phyloP scores from a whole-genome alignment of 2,113 vertebrate species.

The Psophia crepitans region DNA sequence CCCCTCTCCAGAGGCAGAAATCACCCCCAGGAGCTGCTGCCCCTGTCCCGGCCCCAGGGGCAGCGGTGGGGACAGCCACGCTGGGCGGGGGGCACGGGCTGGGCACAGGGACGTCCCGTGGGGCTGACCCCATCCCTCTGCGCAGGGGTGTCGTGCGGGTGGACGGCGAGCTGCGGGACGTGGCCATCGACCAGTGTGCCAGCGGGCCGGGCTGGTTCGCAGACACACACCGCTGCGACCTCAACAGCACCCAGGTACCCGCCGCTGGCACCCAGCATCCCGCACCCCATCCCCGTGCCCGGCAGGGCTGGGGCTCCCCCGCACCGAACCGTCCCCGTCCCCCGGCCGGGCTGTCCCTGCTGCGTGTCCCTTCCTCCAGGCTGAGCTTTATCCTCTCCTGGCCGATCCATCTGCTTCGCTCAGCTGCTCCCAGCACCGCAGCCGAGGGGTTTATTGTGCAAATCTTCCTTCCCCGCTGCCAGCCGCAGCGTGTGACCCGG shows the following conservation, averaged over 20 bases:
- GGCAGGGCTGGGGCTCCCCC: not conserved
- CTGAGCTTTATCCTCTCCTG: slow-evolving; percentile 19
- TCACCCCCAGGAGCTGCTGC: not conserved
- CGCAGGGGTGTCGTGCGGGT: slow-evolving; percentile 88
- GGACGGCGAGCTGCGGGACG: slow-evolving; percentile 85
- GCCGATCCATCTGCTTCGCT: slow-evolving; percentile 40
- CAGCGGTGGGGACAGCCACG: fast-evolving
- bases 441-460: slow-evolving; percentile 50
- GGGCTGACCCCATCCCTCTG: not conserved
- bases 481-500: not conserved
- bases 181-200: slow-evolving; percentile 88
- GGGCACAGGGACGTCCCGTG: fast-evolving
- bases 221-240: slow-evolving; percentile 90
- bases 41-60: not conserved
- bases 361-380: not conserved
- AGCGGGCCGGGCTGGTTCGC: slow-evolving; percentile 85
- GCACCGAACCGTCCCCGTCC: fast-evolving
- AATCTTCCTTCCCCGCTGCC: not conserved
- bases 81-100: not conserved
- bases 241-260: slow-evolving; percentile 92
- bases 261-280: not conserved
- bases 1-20: not conserved
- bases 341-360: fast-evolving
- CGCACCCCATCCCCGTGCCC: not conserved
- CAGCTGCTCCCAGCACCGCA: not conserved